Evolutionary conservation across 2,113 vertebrate genomes (phyloP).

Genomic region (Caranx ignobilis): DNA sequence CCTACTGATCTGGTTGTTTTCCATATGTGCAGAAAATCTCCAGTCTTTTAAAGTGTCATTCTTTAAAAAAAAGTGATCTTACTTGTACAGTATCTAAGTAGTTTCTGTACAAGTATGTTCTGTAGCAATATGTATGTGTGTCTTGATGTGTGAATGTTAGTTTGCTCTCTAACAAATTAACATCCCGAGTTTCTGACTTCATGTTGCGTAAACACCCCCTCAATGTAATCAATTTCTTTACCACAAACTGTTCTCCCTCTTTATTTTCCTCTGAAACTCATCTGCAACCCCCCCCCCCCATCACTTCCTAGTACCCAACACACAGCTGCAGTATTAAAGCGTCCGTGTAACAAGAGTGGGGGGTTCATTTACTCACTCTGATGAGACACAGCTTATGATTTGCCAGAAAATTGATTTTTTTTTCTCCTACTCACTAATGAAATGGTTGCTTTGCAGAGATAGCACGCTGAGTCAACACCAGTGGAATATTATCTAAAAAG

Average conservation of each 20-base stretch:
- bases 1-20: neutral
- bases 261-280: neutral
- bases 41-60: neutral
- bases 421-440: slow-evolving; percentile 51
- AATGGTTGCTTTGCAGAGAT: slow-evolving; percentile 70
- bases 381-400: slow-evolving; percentile 74
- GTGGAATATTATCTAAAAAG: slow-evolving; percentile 41
- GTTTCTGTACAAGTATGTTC: neutral
- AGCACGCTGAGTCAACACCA: slow-evolving; percentile 61
- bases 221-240: neutral
- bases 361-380: slow-evolving; percentile 65
- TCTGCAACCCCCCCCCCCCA: slow-evolving; percentile 11
- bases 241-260: neutral
- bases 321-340: slow-evolving; percentile 43
- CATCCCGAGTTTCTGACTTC: neutral
- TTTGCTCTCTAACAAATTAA: neutral
- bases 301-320: slow-evolving; percentile 1
- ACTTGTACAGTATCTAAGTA: neutral
- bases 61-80: neutral
- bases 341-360: slow-evolving; percentile 43
- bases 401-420: slow-evolving; percentile 60
- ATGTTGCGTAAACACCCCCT: neutral
- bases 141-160: neutral
- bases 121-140: neutral
- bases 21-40: neutral